phyloP scores from a whole-genome alignment of 2,888 invertebrate genomes.

The Agonopterix heracliana region DNA sequence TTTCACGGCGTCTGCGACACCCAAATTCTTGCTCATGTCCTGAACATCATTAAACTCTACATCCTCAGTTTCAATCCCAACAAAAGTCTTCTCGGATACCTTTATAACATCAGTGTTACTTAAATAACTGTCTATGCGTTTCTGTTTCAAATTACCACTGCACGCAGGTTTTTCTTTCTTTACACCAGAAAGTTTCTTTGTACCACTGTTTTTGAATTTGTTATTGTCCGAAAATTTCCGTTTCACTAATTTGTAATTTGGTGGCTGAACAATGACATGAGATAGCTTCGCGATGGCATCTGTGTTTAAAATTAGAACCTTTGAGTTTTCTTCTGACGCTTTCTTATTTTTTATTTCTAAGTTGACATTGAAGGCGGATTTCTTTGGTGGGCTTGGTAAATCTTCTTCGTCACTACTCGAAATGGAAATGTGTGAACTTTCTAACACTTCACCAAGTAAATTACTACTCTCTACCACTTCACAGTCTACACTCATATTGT shows the following conservation, averaged over 20 bases:
- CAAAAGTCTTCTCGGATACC: slow-evolving; percentile 17
- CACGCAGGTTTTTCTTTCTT: slow-evolving; percentile 37
- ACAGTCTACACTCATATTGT: slow-evolving; percentile 41
- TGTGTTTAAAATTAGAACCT: slow-evolving; percentile 70
- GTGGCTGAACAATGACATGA: slow-evolving; percentile 66
- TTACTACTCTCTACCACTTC: slow-evolving; percentile 40
- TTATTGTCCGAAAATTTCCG: slow-evolving; percentile 39
- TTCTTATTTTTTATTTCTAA: slow-evolving; percentile 64
- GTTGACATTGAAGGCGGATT: slow-evolving; percentile 45
- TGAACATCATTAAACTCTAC: slow-evolving; percentile 36
- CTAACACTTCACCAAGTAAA: slow-evolving; percentile 32
- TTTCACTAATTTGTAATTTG: slow-evolving; percentile 67
- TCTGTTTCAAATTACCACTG: slow-evolving; percentile 42
- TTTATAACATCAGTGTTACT: slow-evolving; percentile 28
- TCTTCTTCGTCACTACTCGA: slow-evolving; percentile 32
- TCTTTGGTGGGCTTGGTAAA: slow-evolving; percentile 30
- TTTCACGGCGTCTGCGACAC: slow-evolving; percentile 41
- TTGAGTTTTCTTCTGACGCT: slow-evolving; percentile 46
- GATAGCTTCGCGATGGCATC: slow-evolving; percentile 62
- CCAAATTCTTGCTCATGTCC: slow-evolving; percentile 58
- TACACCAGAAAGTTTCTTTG: slow-evolving; percentile 25
- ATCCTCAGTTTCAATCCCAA: slow-evolving; percentile 16
- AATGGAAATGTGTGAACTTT: slow-evolving; percentile 11
- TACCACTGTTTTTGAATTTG: slow-evolving; percentile 37
- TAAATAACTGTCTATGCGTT: slow-evolving; percentile 45